These are phyloP conservation scores for Corynorhinus townsendii DNA, from an alignment of 2,113 vertebrate species.

Conservation along the genomic window DNA sequence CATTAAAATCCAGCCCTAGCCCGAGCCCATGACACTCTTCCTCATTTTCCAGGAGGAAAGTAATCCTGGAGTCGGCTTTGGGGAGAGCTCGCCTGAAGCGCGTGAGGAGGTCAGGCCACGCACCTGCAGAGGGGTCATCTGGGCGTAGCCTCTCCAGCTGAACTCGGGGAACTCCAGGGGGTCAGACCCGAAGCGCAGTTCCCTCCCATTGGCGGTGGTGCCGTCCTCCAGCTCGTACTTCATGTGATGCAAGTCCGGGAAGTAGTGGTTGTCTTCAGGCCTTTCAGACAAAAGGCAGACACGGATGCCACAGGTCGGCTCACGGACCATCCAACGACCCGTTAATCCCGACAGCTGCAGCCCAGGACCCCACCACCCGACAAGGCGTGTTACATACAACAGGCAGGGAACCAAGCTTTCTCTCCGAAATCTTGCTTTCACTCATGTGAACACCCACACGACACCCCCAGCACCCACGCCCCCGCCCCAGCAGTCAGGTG, in stretches of 20 bases:
- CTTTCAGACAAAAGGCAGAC: conserved; percentile 75
- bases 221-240: conserved; percentile 94
- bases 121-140: conserved; percentile 90
- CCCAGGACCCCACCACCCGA: not conserved
- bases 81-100: too few relatives aligned
- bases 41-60: not conserved
- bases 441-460: not conserved
- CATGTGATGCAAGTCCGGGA: conserved; percentile 92
- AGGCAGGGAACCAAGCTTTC: not conserved
- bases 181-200: conserved; percentile 88
- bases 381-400: not conserved
- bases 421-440: not conserved
- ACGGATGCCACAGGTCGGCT: not conserved
- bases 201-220: conserved; percentile 79
- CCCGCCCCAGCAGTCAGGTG: not conserved
- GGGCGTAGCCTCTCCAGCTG: conserved; percentile 93
- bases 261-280: conserved; percentile 85
- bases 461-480: not conserved
- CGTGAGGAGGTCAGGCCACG: not conserved
- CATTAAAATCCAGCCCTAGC: not conserved
- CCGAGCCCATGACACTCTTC: not conserved
- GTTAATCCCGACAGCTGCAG: not conserved
- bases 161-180: conserved; percentile 88
- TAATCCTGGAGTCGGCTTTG: not conserved
- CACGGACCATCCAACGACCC: not conserved